Percentiles rank a stretch among this genome's conserved stretches.
Conservation (phyloP, 2,888 invertebrate species). For the Kuschelorhynchus macadamiae region DNA sequence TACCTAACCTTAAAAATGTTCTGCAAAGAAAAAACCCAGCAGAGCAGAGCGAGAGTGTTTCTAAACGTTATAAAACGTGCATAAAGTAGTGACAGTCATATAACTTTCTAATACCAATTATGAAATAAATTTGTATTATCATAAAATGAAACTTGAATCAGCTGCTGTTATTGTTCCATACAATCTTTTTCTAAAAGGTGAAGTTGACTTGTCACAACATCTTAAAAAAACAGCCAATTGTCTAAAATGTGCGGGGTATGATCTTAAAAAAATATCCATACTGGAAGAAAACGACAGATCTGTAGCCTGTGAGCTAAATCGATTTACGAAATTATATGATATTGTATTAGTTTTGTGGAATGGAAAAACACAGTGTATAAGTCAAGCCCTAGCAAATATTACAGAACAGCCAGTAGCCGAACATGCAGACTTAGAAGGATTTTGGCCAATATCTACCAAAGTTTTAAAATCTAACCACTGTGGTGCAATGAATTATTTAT, state of each 20-base stretch:
- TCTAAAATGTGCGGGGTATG: slow-evolving; percentile 44
- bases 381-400: slow-evolving; percentile 54
- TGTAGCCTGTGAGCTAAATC: slow-evolving; percentile 44
- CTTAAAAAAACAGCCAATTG: slow-evolving; percentile 4
- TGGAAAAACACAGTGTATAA: slow-evolving; percentile 44
- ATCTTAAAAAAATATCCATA: slow-evolving; percentile 48
- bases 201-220: slow-evolving; percentile 5
- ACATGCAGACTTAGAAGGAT: slow-evolving; percentile 40
- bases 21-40: no score
- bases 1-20: no score
- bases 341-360: slow-evolving; percentile 57
- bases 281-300: slow-evolving; percentile 45
- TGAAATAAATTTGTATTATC: background rate
- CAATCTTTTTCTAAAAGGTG: slow-evolving; percentile 26
- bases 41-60: no score
- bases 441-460: slow-evolving; percentile 54
- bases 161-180: slow-evolving; percentile 38
- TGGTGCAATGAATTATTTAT: slow-evolving; percentile 33
- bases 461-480: slow-evolving; percentile 45
- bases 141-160: slow-evolving; percentile 31
- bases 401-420: slow-evolving; percentile 51
- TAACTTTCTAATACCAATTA: no score
- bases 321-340: slow-evolving; percentile 56
- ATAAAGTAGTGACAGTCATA: no score
- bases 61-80: no score